Evolutionary conservation across 2,113 vertebrate species (phyloP).

Genomic region (Gopherus flavomarginatus): DNA sequence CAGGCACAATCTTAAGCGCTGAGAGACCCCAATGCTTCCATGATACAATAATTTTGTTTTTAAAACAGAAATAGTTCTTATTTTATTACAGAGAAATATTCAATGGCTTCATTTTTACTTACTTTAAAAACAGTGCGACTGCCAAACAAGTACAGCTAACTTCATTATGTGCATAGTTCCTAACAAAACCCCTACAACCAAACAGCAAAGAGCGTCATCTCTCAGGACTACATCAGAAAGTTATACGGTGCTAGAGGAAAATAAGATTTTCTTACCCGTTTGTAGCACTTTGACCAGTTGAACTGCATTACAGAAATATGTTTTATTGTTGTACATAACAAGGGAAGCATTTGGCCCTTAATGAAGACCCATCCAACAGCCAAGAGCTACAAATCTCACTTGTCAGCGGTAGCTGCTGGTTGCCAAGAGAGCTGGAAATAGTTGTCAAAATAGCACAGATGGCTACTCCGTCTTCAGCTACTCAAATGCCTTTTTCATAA

Average conservation of each 20-base stretch:
- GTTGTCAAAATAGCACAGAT: rapidly evolving
- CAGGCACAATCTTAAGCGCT: background rate
- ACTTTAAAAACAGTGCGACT: background rate
- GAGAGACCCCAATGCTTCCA: background rate
- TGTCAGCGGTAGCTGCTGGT: background rate
- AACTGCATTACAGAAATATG: background rate
- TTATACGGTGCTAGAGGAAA: background rate
- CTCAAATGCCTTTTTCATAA: background rate
- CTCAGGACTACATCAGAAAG: background rate
- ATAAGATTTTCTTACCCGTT: background rate
- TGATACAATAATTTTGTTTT: background rate
- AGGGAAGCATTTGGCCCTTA: background rate
- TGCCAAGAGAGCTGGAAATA: background rate
- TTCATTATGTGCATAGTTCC: background rate
- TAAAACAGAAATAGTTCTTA: no score
- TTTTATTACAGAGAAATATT: background rate
- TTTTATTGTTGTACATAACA: background rate
- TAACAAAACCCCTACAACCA: background rate
- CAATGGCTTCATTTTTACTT: background rate
- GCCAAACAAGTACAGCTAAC: background rate
- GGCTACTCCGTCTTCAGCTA: background rate
- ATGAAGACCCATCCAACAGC: background rate
- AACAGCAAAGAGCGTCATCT: background rate
- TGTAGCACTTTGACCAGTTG: background rate
- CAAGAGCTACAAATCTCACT: background rate